phyloP scores from a whole-genome alignment of 2,888 invertebrate species.

The Meganola albula region DNA sequence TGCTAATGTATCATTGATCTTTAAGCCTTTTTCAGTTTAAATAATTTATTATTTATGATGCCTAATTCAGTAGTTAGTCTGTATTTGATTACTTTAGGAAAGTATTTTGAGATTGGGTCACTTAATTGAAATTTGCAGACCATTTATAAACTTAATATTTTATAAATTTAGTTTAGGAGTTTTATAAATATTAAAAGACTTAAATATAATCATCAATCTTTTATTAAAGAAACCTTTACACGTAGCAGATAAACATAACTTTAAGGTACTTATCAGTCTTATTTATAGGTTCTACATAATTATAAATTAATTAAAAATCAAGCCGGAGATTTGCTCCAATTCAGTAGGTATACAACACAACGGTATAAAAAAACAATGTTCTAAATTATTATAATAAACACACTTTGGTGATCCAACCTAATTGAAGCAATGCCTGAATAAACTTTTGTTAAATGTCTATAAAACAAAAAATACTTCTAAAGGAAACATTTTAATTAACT shows the following conservation, averaged over 20 bases:
- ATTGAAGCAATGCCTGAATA: constrained; percentile 1
- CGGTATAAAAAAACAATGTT: constrained; percentile 1
- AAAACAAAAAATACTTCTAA: constrained; percentile 4
- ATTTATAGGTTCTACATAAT: too few species aligned
- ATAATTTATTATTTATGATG: constrained; percentile 3
- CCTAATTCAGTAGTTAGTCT: constrained; percentile 6
- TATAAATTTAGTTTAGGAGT: too few species aligned
- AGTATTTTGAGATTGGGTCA: constrained; percentile 2
- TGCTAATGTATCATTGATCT: constrained; percentile 1
- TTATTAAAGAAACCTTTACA: constrained; percentile 1
- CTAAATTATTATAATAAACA: background rate
- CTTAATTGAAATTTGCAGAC: constrained; percentile 8
- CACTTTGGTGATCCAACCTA: background rate
- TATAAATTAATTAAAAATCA: too few species aligned
- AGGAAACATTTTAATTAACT: background rate
- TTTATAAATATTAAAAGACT: constrained; percentile 4
- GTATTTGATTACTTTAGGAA: constrained; percentile 5
- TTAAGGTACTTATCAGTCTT: constrained; percentile 5
- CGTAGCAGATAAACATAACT: constrained; percentile 6
- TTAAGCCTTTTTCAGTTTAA: constrained; percentile 4
- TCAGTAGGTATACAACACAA: too few species aligned
- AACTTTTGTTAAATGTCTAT: constrained; percentile 7
- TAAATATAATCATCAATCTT: background rate
- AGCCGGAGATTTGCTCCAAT: too few species aligned
- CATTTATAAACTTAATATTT: constrained; percentile 4